A percentile compares a stretch with the other conserved stretches of the same genome.
Conservation (phyloP, 2,797 vertebrate species). For the Mormyrus hasselquistii region DNA sequence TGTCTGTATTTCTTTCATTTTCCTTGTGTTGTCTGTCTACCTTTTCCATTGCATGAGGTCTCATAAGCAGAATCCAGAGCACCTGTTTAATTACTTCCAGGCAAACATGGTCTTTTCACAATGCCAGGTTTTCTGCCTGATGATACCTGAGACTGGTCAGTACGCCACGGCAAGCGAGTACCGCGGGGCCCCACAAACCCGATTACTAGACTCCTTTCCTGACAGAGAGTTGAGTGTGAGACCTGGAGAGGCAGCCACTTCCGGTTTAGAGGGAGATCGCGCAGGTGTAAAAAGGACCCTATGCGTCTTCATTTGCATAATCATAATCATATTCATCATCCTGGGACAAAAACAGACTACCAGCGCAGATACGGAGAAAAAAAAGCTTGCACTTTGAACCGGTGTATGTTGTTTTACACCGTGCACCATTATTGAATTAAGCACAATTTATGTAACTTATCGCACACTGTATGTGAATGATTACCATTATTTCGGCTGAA, state of each 20-base stretch:
- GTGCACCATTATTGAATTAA: constrained; percentile 6
- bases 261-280: neutral
- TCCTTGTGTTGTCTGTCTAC: neutral
- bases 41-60: neutral
- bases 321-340: constrained; percentile 9
- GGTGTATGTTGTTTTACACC: neutral
- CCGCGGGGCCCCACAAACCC: neutral
- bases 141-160: neutral
- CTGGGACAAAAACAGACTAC: neutral
- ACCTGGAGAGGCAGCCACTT: neutral
- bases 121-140: neutral
- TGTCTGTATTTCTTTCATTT: neutral
- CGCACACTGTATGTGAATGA: neutral
- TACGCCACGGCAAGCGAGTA: neutral
- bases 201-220: neutral
- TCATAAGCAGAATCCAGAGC: neutral
- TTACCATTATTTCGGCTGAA: constrained; percentile 4
- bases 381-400: neutral
- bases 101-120: neutral
- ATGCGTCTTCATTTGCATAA: neutral
- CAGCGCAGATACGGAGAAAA: neutral
- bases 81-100: neutral
- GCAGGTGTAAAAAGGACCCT: neutral
- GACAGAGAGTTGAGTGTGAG: neutral
- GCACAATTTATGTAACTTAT: constrained; percentile 7